These are phyloP conservation scores for Hypomesus transpacificus DNA, from an alignment of 2,113 vertebrate species.

Conservation along the genomic window DNA sequence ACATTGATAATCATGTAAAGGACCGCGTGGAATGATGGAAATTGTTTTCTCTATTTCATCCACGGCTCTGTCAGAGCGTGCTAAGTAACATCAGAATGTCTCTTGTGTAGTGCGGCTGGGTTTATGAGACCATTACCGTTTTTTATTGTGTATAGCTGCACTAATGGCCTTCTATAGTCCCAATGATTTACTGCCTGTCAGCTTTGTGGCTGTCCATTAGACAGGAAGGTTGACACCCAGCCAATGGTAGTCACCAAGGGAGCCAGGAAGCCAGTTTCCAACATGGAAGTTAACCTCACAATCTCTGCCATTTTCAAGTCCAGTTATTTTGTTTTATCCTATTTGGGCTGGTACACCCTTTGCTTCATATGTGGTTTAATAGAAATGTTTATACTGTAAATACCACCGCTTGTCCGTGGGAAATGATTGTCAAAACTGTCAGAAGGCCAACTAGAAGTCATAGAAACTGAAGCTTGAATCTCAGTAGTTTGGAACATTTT, in stretches of 20 bases:
- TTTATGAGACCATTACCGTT: conserved; percentile 72
- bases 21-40: conserved; percentile 51
- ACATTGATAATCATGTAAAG: conserved; percentile 58
- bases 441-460: conserved; percentile 15
- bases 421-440: conserved; percentile 34
- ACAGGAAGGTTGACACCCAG: conserved; percentile 61
- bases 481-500: conserved; percentile 2
- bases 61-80: conserved; percentile 53
- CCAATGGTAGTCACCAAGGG: conserved; percentile 58
- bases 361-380: conserved; percentile 21
- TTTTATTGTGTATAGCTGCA: conserved; percentile 69
- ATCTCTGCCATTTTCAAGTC: neutral
- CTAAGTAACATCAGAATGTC: conserved; percentile 68
- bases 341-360: neutral
- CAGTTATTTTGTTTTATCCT: conserved; percentile 13
- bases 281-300: neutral
- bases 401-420: conserved; percentile 20
- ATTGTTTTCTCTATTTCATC: conserved; percentile 58
- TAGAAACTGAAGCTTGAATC: conserved; percentile 20
- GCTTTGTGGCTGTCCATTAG: conserved; percentile 68
- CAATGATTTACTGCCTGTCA: conserved; percentile 67
- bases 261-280: conserved; percentile 54
- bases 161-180: conserved; percentile 70
- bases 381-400: conserved; percentile 24
- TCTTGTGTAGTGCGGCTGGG: conserved; percentile 62